Percentiles rank a stretch among this genome's conserved stretches.
phyloP scores from a whole-genome alignment of 2,113 vertebrate genomes.

The Grantiella picta region DNA sequence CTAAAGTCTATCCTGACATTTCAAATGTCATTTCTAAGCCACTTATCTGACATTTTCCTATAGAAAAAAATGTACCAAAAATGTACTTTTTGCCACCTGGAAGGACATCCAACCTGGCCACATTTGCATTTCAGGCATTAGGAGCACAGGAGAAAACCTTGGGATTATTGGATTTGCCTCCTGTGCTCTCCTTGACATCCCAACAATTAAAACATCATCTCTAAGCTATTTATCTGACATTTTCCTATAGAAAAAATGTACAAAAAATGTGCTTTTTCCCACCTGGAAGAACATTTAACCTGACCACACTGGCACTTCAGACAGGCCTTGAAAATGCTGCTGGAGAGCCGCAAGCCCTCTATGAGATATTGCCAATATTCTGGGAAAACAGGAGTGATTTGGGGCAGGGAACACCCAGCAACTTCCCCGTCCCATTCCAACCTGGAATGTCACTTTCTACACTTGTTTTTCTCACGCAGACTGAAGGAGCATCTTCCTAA shows the following conservation, averaged over 20 bases:
- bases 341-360: background rate
- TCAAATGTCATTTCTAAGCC: no score
- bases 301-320: background rate
- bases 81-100: background rate
- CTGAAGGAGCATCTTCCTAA: background rate
- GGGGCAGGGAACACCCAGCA: background rate
- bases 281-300: background rate
- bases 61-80: background rate
- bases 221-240: background rate
- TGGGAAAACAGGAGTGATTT: fast-evolving
- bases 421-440: background rate
- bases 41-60: background rate
- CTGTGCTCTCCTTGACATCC: background rate
- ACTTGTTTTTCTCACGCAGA: background rate
- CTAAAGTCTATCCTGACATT: no score
- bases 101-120: background rate
- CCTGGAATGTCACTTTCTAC: background rate
- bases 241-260: no score
- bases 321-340: no score
- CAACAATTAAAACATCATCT: no score
- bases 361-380: background rate
- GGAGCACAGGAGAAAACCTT: background rate
- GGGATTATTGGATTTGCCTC: background rate
- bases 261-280: background rate
- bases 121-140: background rate